Evolutionary conservation across 2,888 invertebrate genomes (phyloP).

Genomic region (Phyllotreta striolata): DNA sequence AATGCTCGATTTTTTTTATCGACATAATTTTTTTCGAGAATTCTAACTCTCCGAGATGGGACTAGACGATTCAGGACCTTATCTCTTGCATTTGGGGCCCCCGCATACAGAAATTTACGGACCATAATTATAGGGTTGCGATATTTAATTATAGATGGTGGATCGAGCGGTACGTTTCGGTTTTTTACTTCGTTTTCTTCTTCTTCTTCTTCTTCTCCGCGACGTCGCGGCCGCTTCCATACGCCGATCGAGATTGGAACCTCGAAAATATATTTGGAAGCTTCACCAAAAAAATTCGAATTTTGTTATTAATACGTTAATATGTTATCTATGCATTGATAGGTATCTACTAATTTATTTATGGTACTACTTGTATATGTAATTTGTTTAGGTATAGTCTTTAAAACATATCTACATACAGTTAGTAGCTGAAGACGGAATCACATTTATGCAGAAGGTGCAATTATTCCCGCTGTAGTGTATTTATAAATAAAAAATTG

Average conservation of each 20-base stretch:
- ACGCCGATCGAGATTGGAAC: slow-evolving; percentile 7
- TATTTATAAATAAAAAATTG: no score
- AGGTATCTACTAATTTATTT: no score
- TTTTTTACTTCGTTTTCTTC: slow-evolving; percentile 25
- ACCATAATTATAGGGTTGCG: slow-evolving; percentile 85
- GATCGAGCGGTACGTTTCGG: slow-evolving; percentile 50
- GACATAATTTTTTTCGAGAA: slow-evolving; percentile 52
- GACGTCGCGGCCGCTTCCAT: slow-evolving; percentile 24
- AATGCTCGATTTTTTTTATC: slow-evolving; percentile 29
- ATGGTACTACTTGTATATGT: no score
- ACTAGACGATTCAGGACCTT: slow-evolving; percentile 63
- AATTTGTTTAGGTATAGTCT: no score
- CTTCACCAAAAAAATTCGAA: neutral
- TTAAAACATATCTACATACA: no score
- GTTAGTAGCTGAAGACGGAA: no score
- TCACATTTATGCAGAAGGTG: no score
- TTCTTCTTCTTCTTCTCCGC: slow-evolving; percentile 37
- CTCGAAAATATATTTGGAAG: neutral
- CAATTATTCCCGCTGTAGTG: no score
- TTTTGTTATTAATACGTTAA: no score
- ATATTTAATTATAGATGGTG: slow-evolving; percentile 79
- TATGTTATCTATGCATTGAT: no score
- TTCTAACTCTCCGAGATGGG: slow-evolving; percentile 55
- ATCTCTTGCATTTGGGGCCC: slow-evolving; percentile 62
- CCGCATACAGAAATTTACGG: slow-evolving; percentile 78